Conservation (phyloP, 2,888 invertebrate species). For the Chydorus sphaericus region DNA sequence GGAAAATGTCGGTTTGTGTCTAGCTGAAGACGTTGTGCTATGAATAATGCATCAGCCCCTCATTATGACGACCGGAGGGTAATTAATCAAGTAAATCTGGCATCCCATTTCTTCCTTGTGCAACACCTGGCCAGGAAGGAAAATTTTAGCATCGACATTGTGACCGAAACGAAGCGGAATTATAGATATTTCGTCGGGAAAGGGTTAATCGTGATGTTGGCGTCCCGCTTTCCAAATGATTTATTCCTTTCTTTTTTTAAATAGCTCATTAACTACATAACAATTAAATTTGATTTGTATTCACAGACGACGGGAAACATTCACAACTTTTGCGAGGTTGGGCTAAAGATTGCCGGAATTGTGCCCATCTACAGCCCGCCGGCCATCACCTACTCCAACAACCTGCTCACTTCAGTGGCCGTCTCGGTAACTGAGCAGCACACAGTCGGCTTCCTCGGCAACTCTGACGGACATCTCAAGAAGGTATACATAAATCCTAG, state of each 20-base stretch:
- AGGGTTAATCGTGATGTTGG: too few relatives aligned
- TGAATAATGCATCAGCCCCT: slow-evolving; percentile 10
- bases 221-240: neutral
- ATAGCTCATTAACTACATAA: neutral
- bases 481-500: slow-evolving; percentile 49
- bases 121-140: neutral
- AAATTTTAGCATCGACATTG: neutral
- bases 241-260: neutral
- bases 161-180: neutral
- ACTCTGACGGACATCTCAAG: slow-evolving; percentile 65
- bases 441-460: slow-evolving; percentile 87
- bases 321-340: slow-evolving; percentile 80
- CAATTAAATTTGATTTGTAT: slow-evolving; percentile 17
- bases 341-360: slow-evolving; percentile 78
- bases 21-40: too few relatives aligned
- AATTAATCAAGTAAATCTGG: slow-evolving; percentile 11
- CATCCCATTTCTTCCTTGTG: neutral
- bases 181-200: too few relatives aligned
- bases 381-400: slow-evolving; percentile 59
- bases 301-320: slow-evolving; percentile 68
- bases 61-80: slow-evolving; percentile 8
- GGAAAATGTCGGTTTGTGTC: neutral
- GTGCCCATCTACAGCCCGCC: slow-evolving; percentile 67
- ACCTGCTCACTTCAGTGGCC: slow-evolving; percentile 66
- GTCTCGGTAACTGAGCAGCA: slow-evolving; percentile 79